Base-by-base conservation (phyloP, 2,888 invertebrate genomes). In the Petrolisthes manimaculis region DNA sequence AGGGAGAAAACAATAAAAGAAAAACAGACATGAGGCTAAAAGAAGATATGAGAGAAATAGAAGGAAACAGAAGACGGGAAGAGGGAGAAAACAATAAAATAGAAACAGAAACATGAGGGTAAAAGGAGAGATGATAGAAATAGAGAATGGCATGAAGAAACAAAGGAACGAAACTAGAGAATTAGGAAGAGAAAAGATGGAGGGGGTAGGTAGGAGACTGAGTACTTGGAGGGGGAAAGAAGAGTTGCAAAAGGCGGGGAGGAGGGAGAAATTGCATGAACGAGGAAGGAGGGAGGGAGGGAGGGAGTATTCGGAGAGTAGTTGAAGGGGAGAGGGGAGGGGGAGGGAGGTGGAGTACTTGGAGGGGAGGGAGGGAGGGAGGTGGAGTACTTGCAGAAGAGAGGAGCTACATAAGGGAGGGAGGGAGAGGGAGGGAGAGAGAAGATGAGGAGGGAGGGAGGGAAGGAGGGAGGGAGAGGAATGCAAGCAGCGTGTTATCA, bases 41-140 rank as follows among this genome's bases (percentile, higher is more conserved):
- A 53, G 54, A 4, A 24, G 24, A 24, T 1, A 51, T n/a, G 82
- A 82, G 82, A 61, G 82, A 56, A 54, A 67, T 9, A 82, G 67
- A 56, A 54, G n/a, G 67, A 82, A 54, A 9, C 1, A 56, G 69
- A 67, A 82, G 82, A 61, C 12, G 61, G 67, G n/a, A 54, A 61
- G 61, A 56, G 37, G n/a, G 18, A 82, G 82, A 37, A 56, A 83
- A 71, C 18, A 53, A 71, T 8, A n/a, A 56, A 14, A 61, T 3
- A 82, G n/a, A 82, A n/a, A 82, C 9, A 82, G 82, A 61, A n/a
- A 82, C 4, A 56, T 18, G 37, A 54, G 37, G 56, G 61, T 24
- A 82, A 54, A 14, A 18, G 3, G 9, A 12, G 82, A 82, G 9
- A 82, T 5, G 61, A 37, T 18, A 67, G 21, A 54, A 21, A 54